A percentile compares a stretch with the other conserved stretches of the same genome.
Evolutionary conservation across 2,113 vertebrate genomes (phyloP).

Genomic region (Engraulis encrasicolus): DNA sequence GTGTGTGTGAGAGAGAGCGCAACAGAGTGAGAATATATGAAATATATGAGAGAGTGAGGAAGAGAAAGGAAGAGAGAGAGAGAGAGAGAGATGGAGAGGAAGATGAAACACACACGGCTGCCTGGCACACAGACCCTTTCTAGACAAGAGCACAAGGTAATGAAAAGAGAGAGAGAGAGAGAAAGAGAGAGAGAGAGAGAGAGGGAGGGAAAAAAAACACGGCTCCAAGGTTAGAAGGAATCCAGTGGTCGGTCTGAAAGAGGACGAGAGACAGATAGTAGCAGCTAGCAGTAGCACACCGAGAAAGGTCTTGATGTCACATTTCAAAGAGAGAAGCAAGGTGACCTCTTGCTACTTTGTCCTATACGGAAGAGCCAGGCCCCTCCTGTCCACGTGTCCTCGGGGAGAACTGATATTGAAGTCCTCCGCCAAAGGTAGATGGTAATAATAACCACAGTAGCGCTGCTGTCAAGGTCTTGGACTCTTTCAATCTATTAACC

Average conservation of each 20-base stretch:
- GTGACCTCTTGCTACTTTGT: conserved; percentile 5
- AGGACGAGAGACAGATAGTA: not conserved
- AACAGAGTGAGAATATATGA: conserved; percentile 25
- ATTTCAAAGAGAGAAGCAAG: conserved; percentile 24
- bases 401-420: not conserved
- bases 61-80: not conserved
- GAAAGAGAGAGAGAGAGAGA: too few species aligned
- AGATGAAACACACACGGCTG: too few species aligned
- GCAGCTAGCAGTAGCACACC: too few species aligned
- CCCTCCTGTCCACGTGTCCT: not conserved
- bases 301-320: not conserved
- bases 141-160: not conserved
- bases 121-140: too few species aligned
- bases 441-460: not conserved
- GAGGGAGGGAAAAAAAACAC: not conserved
- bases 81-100: too few species aligned
- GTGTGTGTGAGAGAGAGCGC: not conserved
- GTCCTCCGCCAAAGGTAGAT: not conserved
- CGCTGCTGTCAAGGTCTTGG: not conserved
- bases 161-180: too few species aligned
- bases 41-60: not conserved
- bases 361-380: conserved; percentile 16
- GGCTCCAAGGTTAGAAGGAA: not conserved
- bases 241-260: not conserved
- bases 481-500: too few species aligned